Evolutionary conservation across 2,888 invertebrate genomes (phyloP).

Genomic region (Meloe dianella): DNA sequence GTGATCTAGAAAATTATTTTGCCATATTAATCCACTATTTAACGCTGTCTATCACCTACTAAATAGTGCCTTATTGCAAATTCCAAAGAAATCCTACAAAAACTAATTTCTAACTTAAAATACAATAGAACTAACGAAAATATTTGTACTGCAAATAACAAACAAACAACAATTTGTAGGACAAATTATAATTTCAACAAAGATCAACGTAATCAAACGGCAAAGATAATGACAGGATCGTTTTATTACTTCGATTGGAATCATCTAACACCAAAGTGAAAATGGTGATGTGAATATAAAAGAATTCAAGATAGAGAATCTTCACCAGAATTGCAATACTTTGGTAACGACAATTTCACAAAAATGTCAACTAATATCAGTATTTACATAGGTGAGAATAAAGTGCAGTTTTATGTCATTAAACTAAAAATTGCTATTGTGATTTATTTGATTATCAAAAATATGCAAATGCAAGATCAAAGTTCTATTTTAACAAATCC

Average conservation of each 20-base stretch:
- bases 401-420: too few relatives aligned
- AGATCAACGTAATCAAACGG: too few relatives aligned
- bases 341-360: too few relatives aligned
- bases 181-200: background rate
- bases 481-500: background rate
- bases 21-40: slow-evolving; percentile 19
- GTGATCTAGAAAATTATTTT: slow-evolving; percentile 36
- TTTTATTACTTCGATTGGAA: too few relatives aligned
- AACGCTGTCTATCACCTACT: background rate
- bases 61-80: background rate
- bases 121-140: background rate
- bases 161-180: background rate
- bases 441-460: too few relatives aligned
- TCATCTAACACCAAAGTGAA: too few relatives aligned
- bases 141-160: background rate
- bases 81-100: too few relatives aligned
- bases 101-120: background rate
- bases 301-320: background rate
- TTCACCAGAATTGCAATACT: too few relatives aligned
- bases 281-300: background rate
- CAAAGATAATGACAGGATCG: too few relatives aligned
- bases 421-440: too few relatives aligned
- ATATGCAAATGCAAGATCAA: background rate
- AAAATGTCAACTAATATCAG: too few relatives aligned
- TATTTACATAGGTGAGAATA: too few relatives aligned